Evolutionary conservation across 2,113 vertebrate genomes (phyloP).

Genomic region (Motacilla alba): DNA sequence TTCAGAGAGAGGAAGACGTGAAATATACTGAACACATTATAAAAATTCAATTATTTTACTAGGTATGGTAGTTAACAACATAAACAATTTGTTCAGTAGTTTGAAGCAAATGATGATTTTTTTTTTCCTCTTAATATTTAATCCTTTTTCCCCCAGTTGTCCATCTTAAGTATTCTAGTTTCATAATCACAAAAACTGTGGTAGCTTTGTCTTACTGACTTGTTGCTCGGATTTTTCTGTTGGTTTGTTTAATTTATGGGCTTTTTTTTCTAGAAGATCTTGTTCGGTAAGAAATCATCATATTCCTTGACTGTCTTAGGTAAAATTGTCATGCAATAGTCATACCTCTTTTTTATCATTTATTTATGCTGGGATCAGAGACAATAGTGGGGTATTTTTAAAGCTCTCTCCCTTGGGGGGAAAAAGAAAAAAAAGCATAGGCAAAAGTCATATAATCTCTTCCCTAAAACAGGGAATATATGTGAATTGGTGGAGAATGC

Average conservation of each 20-base stretch:
- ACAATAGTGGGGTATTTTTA: background rate
- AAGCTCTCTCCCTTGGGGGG: background rate
- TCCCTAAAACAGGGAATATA: background rate
- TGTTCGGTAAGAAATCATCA: background rate
- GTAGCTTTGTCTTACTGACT: background rate
- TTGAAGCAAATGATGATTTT: background rate
- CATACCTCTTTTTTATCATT: background rate
- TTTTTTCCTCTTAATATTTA: background rate
- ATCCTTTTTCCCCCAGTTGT: background rate
- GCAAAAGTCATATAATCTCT: background rate
- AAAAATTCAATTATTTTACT: background rate
- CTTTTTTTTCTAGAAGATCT: background rate
- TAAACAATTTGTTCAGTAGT: background rate
- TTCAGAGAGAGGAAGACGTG: background rate
- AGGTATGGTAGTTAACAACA: background rate
- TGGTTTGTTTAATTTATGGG: background rate
- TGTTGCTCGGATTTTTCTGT: background rate
- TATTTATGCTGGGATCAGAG: background rate
- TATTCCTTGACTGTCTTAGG: background rate
- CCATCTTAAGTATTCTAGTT: background rate
- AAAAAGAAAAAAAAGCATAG: too few relatives aligned
- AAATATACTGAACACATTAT: background rate
- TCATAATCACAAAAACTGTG: background rate
- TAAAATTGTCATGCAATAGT: background rate
- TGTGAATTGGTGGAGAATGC: background rate